These are phyloP conservation scores for Atractosteus spatula DNA, from an alignment of 2,113 vertebrate species.

Conservation along the genomic window DNA sequence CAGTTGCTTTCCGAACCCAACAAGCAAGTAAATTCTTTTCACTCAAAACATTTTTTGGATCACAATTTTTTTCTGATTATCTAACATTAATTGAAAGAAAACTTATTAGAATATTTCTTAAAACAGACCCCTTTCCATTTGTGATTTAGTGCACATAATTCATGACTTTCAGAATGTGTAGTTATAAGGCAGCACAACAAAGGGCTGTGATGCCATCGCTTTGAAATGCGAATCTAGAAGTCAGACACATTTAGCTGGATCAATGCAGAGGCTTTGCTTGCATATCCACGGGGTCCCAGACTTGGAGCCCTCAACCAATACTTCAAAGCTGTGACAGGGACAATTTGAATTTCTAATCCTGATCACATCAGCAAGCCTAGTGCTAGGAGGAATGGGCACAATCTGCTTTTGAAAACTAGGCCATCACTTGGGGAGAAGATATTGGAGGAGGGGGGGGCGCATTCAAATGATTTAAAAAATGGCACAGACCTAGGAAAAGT, in stretches of 20 bases:
- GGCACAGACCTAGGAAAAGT: too few species aligned
- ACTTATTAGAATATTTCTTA: neutral
- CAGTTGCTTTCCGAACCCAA: too few species aligned
- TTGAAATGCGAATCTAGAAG: slow-evolving; percentile 46
- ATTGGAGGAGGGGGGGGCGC: slow-evolving; percentile 14
- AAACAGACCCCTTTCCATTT: neutral
- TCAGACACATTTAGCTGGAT: slow-evolving; percentile 59
- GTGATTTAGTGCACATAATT: neutral
- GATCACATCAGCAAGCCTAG: slow-evolving; percentile 52
- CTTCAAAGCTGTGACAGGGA: slow-evolving; percentile 60
- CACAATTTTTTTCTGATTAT: too few species aligned
- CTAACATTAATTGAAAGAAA: too few species aligned
- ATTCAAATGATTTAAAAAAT: neutral
- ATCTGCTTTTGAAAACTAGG: slow-evolving; percentile 46
- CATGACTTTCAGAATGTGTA: neutral
- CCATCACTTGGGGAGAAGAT: slow-evolving; percentile 27
- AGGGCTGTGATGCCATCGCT: slow-evolving; percentile 13
- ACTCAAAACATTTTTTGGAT: too few species aligned
- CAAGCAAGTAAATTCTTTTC: too few species aligned
- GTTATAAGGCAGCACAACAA: neutral
- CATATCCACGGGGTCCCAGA: slow-evolving; percentile 49
- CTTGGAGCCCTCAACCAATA: slow-evolving; percentile 53
- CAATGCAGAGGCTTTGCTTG: slow-evolving; percentile 50
- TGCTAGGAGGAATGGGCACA: slow-evolving; percentile 35
- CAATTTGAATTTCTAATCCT: slow-evolving; percentile 61